Evolutionary conservation across 2,888 invertebrate genomes (phyloP).

Genomic region (Isoperla grammatica): DNA sequence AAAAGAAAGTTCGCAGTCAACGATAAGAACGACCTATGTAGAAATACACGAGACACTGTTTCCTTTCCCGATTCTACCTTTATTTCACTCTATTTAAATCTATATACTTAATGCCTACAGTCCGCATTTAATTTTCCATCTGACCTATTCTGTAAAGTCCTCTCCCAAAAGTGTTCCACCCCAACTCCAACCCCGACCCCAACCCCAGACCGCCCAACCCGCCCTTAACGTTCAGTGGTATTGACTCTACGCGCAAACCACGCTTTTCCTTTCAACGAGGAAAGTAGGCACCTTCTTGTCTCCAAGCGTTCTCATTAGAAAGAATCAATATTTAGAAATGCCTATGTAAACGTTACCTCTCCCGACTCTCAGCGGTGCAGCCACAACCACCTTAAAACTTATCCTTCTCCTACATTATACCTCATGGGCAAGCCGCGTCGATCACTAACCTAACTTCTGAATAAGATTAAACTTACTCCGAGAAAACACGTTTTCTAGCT

Average conservation of each 20-base stretch:
- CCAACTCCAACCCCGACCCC: background rate
- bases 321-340: constrained; percentile 30
- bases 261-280: background rate
- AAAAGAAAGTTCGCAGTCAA: too few species aligned
- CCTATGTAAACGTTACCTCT: constrained; percentile 23
- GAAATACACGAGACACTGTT: too few species aligned
- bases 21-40: too few species aligned
- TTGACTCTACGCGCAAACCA: constrained; percentile 15
- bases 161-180: background rate
- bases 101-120: too few species aligned
- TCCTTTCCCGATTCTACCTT: too few species aligned
- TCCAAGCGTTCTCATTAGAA: constrained; percentile 24
- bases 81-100: too few species aligned
- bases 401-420: constrained; percentile 18
- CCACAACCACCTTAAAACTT: background rate
- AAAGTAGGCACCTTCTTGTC: background rate
- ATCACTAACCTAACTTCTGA: constrained; percentile 11
- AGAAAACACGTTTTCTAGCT: background rate
- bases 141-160: constrained; percentile 11
- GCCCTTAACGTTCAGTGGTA: background rate
- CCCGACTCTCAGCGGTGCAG: constrained; percentile 5
- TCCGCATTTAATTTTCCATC: constrained; percentile 11
- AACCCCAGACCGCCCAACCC: background rate
- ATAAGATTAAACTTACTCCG: constrained; percentile 12
- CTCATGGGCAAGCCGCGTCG: constrained; percentile 9